Evolutionary conservation across 2,888 invertebrate species (phyloP).

Genomic region (Tridacna gigas): DNA sequence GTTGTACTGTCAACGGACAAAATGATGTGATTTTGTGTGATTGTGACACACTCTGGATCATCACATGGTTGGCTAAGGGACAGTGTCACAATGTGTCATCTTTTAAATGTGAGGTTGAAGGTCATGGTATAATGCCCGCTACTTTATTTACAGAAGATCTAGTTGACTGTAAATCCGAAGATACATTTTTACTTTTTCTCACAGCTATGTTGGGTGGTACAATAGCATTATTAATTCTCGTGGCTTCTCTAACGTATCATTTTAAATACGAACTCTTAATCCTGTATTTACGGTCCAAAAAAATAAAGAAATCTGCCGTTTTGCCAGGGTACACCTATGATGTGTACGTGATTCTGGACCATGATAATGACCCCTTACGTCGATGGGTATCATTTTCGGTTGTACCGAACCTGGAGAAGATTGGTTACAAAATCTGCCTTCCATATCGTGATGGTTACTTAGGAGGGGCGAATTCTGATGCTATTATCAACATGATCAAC

Average conservation of each 20-base stretch:
- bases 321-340: constrained; percentile 27
- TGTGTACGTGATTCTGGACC: constrained; percentile 44
- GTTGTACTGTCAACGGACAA: constrained; percentile 26
- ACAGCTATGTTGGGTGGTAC: constrained; percentile 8
- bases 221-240: constrained; percentile 17
- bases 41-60: constrained; percentile 40
- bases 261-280: constrained; percentile 41
- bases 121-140: constrained; percentile 16
- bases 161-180: constrained; percentile 16
- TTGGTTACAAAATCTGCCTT: constrained; percentile 33
- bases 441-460: constrained; percentile 31
- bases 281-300: constrained; percentile 19
- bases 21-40: constrained; percentile 31
- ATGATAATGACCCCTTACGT: constrained; percentile 21
- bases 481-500: constrained; percentile 20
- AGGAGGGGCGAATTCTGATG: constrained; percentile 29
- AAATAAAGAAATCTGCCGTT: background rate
- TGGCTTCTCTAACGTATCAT: constrained; percentile 4
- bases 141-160: constrained; percentile 1
- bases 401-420: constrained; percentile 21
- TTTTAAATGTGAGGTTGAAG: constrained; percentile 37
- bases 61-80: constrained; percentile 30
- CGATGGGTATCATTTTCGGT: constrained; percentile 32
- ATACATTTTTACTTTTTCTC: background rate
- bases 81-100: constrained; percentile 17